Evolutionary conservation across 2,797 vertebrate species (phyloP).

Genomic region (Thunnus albacares): DNA sequence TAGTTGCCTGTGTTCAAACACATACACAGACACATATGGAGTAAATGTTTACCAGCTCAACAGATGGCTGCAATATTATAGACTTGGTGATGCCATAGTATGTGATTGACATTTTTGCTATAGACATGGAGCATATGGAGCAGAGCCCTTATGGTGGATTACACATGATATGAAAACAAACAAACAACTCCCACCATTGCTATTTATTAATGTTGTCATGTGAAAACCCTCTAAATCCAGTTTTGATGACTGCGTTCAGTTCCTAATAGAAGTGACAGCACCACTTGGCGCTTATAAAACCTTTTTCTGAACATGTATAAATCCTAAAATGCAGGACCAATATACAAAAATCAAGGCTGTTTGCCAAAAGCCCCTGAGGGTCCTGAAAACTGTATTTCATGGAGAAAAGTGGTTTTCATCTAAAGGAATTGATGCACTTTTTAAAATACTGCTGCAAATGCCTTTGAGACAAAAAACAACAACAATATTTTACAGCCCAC

Average conservation of each 20-base stretch:
- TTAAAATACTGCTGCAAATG: conserved; percentile 26
- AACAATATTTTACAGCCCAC: conserved; percentile 6
- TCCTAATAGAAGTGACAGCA: neutral
- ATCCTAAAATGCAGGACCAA: neutral
- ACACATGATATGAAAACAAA: conserved; percentile 7
- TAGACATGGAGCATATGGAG: neutral
- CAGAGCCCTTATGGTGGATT: conserved; percentile 17
- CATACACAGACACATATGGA: conserved; percentile 1
- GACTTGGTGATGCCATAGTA: conserved; percentile 7
- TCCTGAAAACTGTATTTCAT: neutral
- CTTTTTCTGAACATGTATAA: neutral
- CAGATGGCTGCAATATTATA: conserved; percentile 31
- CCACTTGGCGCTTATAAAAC: neutral
- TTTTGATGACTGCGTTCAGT: neutral
- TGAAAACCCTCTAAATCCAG: neutral
- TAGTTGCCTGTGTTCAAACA: neutral
- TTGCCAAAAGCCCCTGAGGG: neutral
- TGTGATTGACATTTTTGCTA: conserved; percentile 30
- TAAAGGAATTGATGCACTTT: conserved; percentile 19
- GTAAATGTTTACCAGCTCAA: conserved; percentile 17
- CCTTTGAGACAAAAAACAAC: conserved; percentile 18
- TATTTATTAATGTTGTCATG: neutral
- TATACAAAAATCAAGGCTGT: conserved; percentile 11
- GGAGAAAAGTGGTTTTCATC: conserved; percentile 29
- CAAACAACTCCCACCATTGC: neutral